phyloP scores from a whole-genome alignment of 2,888 invertebrate species.

The Spilarctia lutea region DNA sequence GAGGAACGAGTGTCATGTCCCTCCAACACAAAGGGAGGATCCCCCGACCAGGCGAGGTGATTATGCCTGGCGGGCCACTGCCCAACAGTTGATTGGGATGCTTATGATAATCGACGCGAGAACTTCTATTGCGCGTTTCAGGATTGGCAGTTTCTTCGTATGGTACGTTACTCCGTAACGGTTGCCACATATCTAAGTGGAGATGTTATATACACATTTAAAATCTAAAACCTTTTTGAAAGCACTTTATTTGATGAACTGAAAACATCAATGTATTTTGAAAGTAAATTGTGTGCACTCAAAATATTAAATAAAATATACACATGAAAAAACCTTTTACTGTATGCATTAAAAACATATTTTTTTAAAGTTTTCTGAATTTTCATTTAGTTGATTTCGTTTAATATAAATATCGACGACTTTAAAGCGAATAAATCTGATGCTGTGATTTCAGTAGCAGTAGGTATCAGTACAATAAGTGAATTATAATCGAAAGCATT shows the following conservation, averaged over 20 bases:
- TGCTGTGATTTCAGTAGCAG: not conserved
- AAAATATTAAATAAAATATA: not conserved
- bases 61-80: too few species aligned
- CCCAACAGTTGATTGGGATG: too few species aligned
- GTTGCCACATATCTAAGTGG: not conserved
- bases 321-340: not conserved
- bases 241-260: not conserved
- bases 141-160: too few species aligned
- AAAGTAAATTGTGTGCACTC: not conserved
- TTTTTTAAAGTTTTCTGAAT: not conserved
- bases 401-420: not conserved
- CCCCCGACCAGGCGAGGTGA: too few species aligned
- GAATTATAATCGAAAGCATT: not conserved
- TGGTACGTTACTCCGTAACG: too few species aligned
- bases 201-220: not conserved
- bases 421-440: not conserved
- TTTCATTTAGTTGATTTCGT: not conserved
- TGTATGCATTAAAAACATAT: slow-evolving; percentile 1
- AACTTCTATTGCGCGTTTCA: too few species aligned
- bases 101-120: too few species aligned
- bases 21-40: too few species aligned
- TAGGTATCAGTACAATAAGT: not conserved
- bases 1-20: too few species aligned
- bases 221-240: not conserved
- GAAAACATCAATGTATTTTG: not conserved